Conservation (phyloP, 2,888 invertebrate species). For the Protonemura montana region DNA sequence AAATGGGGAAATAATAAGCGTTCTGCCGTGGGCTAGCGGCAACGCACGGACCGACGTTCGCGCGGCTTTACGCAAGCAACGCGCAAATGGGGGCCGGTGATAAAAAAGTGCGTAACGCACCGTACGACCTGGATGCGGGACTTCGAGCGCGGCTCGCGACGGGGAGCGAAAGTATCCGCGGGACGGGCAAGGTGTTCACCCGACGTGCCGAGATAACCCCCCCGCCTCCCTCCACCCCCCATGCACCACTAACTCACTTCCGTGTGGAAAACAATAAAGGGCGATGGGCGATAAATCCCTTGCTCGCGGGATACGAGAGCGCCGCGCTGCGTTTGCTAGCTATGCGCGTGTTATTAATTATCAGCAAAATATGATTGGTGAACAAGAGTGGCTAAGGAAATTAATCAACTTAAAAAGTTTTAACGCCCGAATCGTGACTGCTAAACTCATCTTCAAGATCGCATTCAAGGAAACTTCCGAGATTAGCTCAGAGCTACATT, state of each 20-base stretch:
- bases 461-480: slow-evolving; percentile 16
- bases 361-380: slow-evolving; percentile 30
- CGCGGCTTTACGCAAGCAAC: background rate
- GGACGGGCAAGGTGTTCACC: background rate
- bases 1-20: background rate
- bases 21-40: background rate
- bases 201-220: background rate
- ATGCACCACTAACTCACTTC: background rate
- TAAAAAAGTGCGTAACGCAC: background rate
- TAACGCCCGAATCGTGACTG: slow-evolving; percentile 22
- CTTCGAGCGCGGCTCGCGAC: background rate
- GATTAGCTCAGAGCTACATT: slow-evolving; percentile 32
- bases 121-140: background rate
- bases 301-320: background rate
- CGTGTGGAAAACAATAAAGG: background rate
- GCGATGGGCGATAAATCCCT: background rate
- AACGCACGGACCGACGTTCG: background rate
- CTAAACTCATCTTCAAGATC: slow-evolving; percentile 21
- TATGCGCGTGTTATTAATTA: slow-evolving; percentile 2
- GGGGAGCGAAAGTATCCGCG: background rate
- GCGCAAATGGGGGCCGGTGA: background rate
- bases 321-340: background rate
- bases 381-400: slow-evolving; percentile 21
- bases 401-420: slow-evolving; percentile 21
- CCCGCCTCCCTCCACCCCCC: background rate